Conservation (phyloP, 2,113 vertebrate species). For the Charadrius vociferus region DNA sequence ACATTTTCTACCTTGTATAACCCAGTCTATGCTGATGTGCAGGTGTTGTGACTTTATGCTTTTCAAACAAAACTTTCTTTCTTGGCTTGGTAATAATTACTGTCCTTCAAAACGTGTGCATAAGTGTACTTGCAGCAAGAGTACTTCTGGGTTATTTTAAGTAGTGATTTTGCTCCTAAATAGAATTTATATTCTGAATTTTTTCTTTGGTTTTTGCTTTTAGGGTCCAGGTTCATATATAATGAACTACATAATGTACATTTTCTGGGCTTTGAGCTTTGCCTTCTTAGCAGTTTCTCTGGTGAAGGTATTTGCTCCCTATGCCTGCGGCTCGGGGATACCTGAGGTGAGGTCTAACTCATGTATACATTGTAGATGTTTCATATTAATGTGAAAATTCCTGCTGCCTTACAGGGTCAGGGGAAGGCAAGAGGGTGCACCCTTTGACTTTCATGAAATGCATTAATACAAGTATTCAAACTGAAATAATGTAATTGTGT, state of each 20-base stretch:
- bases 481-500: background rate
- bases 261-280: constrained; percentile 96
- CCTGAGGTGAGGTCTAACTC: constrained; percentile 86
- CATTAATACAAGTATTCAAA: background rate
- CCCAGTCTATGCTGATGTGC: background rate
- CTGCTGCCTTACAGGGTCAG: background rate
- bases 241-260: constrained; percentile 99
- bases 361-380: background rate
- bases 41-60: background rate
- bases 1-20: background rate
- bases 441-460: background rate
- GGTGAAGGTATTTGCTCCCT: constrained; percentile 96
- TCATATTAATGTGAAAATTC: background rate
- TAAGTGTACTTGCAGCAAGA: background rate
- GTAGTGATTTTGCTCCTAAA: background rate
- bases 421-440: background rate
- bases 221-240: constrained; percentile 98
- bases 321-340: constrained; percentile 97
- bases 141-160: background rate
- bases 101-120: background rate
- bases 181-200: background rate
- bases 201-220: background rate
- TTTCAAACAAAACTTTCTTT: background rate
- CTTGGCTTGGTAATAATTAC: background rate
- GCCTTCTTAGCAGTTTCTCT: constrained; percentile 95